Evolutionary conservation across 2,797 vertebrate species (phyloP), one percentile per base, ranked within the genome.

Genomic region (Vireo griseus): DNA sequence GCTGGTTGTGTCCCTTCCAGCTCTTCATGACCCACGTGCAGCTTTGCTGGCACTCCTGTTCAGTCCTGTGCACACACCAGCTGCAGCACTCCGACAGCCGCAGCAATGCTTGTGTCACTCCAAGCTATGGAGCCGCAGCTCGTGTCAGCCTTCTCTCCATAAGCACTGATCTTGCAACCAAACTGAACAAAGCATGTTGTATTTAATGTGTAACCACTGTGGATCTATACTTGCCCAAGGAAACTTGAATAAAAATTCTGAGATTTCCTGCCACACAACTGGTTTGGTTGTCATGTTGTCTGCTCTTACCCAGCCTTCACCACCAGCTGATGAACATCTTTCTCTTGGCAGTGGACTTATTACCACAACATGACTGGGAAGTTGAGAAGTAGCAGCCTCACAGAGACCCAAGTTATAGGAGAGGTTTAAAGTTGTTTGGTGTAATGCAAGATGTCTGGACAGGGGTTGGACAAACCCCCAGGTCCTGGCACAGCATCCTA

Each of bases 171-270:
- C 44, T 66, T 69, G 42, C 6, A 16, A 58, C 17, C 42, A 72
- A 45, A 26, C 11, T 39, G 48, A 78, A 39, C n/a, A 73, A 45
- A 57, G 61, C 55, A 59, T 73, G 18, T 14, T 1, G 0, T 52
- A 31, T 75, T 78, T 81, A 35, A 51, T 25, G 11, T 54, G 11
- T 52, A 61, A 39, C 44, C 22, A 35, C 33, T 63, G 39, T 57
- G 39, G 19, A 73, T 37, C 51, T 88, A 50, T 75, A 74, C 13
- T 50, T 39, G 31, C 8, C 26, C 48, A 25, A 48, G 35, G 15
- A 86, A 62, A 76, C 8, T 6, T 14, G 25, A 95, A 96, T 88
- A 78, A 96, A 94, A 86, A 35, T 42, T 40, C 29, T 50, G 59
- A 86, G n/a, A 33, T 55, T 81, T 19, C 20, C 33, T 81, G 21